phyloP scores from a whole-genome alignment of 2,113 vertebrate species.

The Ceyx melanurus region DNA sequence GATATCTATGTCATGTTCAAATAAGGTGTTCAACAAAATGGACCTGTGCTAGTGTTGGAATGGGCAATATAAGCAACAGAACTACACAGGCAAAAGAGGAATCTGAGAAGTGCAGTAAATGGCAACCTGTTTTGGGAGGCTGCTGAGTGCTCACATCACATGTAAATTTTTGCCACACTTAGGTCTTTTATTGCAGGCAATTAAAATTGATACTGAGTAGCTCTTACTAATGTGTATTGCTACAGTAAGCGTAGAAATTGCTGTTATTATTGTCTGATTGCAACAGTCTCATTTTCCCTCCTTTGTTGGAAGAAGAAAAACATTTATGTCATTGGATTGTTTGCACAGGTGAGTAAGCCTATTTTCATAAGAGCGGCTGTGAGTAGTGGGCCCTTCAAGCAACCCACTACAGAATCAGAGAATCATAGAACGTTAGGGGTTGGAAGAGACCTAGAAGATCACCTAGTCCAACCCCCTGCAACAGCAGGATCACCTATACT shows the following conservation, averaged over 20 bases:
- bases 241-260: background rate
- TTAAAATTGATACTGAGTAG: background rate
- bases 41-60: background rate
- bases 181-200: background rate
- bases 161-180: background rate
- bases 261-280: background rate
- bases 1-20: background rate
- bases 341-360: background rate
- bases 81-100: background rate
- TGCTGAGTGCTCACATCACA: background rate
- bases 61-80: background rate
- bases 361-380: background rate
- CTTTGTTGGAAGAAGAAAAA: background rate
- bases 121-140: background rate
- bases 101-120: background rate
- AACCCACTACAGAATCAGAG: background rate
- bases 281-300: background rate
- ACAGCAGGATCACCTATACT: no score
- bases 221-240: background rate
- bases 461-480: no score
- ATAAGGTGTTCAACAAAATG: background rate
- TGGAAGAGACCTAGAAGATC: no score
- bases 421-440: no score
- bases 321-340: accelerated
- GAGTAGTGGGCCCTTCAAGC: background rate